Conservation (phyloP, 2,888 invertebrate genomes). For the Antitype chi region DNA sequence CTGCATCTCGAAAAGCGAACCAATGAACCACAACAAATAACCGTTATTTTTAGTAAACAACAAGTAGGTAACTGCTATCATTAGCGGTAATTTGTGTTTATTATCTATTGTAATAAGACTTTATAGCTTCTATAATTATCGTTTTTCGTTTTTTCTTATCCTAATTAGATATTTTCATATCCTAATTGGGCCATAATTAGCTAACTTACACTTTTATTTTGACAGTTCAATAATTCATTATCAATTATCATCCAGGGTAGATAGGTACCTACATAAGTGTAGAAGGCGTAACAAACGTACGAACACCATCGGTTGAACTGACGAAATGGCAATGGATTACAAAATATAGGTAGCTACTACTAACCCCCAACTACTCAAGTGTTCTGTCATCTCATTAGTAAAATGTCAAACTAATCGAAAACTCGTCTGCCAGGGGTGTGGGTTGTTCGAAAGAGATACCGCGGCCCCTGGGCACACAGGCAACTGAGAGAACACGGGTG, state of each 20-base stretch:
- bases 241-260: background rate
- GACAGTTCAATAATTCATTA: background rate
- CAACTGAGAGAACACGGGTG: no score
- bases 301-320: background rate
- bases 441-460: no score
- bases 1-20: slow-evolving; percentile 19
- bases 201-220: background rate
- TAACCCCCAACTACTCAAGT: background rate
- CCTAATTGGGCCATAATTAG: background rate
- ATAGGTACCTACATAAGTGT: no score
- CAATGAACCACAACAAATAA: slow-evolving; percentile 43
- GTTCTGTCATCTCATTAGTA: background rate
- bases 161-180: no score
- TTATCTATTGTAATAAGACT: slow-evolving; percentile 2
- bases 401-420: background rate
- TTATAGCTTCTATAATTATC: background rate
- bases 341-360: background rate
- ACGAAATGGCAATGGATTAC: background rate
- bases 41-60: slow-evolving; percentile 29
- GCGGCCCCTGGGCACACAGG: no score
- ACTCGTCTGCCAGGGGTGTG: no score
- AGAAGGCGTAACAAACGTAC: background rate
- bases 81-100: slow-evolving; percentile 4
- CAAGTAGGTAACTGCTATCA: background rate
- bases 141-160: background rate